Evolutionary conservation across 2,888 invertebrate species (phyloP).

Genomic region (Microchrysa polita): DNA sequence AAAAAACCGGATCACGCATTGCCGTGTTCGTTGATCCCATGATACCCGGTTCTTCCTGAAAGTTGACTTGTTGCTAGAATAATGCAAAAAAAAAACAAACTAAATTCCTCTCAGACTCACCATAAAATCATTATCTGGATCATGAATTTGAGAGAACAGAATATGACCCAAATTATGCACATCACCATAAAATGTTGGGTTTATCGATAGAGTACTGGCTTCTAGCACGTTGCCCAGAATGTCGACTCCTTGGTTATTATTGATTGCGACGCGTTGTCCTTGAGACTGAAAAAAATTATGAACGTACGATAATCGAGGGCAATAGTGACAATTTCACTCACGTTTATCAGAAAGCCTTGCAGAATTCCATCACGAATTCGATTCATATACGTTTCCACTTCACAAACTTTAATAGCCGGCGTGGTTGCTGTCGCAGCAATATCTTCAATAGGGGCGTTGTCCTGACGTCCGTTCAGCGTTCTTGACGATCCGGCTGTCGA

Average conservation of each 20-base stretch:
- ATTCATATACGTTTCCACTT: conserved; percentile 70
- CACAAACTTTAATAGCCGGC: conserved; percentile 66
- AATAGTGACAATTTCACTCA: conserved; percentile 46
- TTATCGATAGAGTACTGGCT: conserved; percentile 72
- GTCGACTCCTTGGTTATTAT: conserved; percentile 68
- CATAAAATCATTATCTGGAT: conserved; percentile 76
- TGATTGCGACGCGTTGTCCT: conserved; percentile 17
- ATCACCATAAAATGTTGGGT: conserved; percentile 73
- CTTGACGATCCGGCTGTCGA: conserved; percentile 60
- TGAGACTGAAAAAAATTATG: neutral
- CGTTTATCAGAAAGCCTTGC: conserved; percentile 64
- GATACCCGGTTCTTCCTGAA: conserved; percentile 65
- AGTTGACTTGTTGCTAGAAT: neutral
- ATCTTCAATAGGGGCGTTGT: conserved; percentile 12
- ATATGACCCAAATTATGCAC: conserved; percentile 80
- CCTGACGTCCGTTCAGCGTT: conserved; percentile 31
- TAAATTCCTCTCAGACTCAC: conserved; percentile 64
- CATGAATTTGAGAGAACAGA: conserved; percentile 76
- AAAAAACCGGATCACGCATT: conserved; percentile 69
- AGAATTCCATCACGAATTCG: conserved; percentile 71
- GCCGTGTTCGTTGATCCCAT: conserved; percentile 68
- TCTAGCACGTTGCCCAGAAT: conserved; percentile 79
- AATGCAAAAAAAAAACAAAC: conserved; percentile 17
- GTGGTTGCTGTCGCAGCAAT: conserved; percentile 66
- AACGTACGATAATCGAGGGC: too few species aligned